Base-by-base conservation (phyloP, 2,797 vertebrate genomes). In the Sitta carolinensis region DNA sequence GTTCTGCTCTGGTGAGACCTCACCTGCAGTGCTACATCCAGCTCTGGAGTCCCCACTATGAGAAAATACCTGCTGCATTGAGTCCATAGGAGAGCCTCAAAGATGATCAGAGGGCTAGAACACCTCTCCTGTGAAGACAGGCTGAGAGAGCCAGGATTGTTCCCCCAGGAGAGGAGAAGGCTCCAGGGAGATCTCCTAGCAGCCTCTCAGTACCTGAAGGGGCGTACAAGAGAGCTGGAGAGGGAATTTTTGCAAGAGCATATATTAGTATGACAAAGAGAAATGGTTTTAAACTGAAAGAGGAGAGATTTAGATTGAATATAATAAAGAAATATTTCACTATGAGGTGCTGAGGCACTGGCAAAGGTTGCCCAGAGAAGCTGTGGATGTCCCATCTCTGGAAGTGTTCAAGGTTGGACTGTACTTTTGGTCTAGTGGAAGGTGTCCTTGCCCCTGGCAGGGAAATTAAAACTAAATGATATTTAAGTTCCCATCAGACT, bases 21-120 rank as follows among this genome's bases (percentile, higher is more conserved):
- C 30, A 50, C 22, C 45, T 36, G 47, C 8, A 32, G 11, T 16
- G 19, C 30, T 58, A 40, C 4, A 3, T 18, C 22, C 57, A 17
- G 10, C 16, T 21, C 9, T 36, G 76, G 22, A 40, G 26, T 5
- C 5, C 11, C 5, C 16, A 58, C 0, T 2, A 4, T 5, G 52
- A 47, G 23, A 62, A 62, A 22, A 25, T 36, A 76, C 7, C 11
- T 42, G 19, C 23, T 36, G 5, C 45, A 75, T 2, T 25, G 51
- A 81, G 26, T 47, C 34, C 30, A 42, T 15, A 30, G 23, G 45
- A 52, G 10, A 14, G 32, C 5, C 14, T 10, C 4, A 34, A 76
- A 70, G 22, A 40, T 25, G 3, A 27, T 16, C 26, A 47, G 57
- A 69, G 38, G 4, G 30, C 51, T 75, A 17, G n/a, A 81, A 45